Base-by-base conservation (phyloP, 2,113 vertebrate species). In the Ornithorhynchus anatinus region DNA sequence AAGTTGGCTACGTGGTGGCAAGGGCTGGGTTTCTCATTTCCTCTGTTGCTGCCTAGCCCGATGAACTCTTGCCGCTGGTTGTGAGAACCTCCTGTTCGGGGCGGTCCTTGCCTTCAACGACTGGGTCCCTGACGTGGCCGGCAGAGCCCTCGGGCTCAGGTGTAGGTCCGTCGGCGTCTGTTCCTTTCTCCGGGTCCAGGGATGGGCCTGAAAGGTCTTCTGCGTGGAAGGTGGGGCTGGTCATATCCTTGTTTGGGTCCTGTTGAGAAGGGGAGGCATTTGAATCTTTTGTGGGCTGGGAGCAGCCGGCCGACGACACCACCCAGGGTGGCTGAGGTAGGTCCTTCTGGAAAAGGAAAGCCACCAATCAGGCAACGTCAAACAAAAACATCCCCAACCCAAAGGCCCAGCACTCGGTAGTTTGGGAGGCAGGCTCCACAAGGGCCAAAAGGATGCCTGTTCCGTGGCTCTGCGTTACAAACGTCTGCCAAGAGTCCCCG, bases 271-370 rank as follows among this genome's bases (percentile, higher is more conserved):
- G n/a, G 40, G 70, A n/a, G 1, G 10, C 6, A 0, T 9, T 79
- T 0, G 50, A 54, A 1, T 79, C 87, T 60, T 80, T 86, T 1
- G 32, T 75, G 25, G 72, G 81, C 37, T 72, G 81, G 0, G 75
- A 69, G 29, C 83, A 74, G 44, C 50, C 54, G 8, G 80, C 57
- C 0, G 95, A 90, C 32, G 92, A 77, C n/a, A 95, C 88, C n/a
- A 87, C 90, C 89, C 97, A 84, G 2, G 95, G 86, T 85, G 95
- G 89, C 83, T 95, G 94, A 89, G 92, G 92, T 75, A 91, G 81
- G 59, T 94, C 94, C 65, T 95, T 94, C 93, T 95, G 86, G 38
- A 86, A 83, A 69, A 1, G 14, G 52, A 73, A 65, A n/a, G 57
- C 20, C 6, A 19, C 5, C 10, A 42, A 77, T 72, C 82, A 61